Percentiles rank a stretch among this genome's conserved stretches.
These are phyloP conservation scores for Drosophila maculinotata DNA, from an alignment of 2,888 invertebrate species.

Conservation along the genomic window DNA sequence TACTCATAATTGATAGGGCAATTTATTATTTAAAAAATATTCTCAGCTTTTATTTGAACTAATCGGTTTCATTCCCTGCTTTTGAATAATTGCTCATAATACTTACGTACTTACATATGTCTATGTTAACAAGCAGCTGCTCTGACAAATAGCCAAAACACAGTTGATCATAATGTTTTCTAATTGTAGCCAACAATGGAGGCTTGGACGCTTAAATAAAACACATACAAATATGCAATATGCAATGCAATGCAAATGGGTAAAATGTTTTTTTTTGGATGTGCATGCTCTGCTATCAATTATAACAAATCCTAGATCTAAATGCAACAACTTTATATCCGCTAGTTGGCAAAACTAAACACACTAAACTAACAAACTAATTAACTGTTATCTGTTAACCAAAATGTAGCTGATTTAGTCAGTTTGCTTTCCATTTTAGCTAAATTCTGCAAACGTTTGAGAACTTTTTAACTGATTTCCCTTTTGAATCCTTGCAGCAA, in stretches of 20 bases:
- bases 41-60: too few relatives aligned
- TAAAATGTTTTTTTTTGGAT: conserved; percentile 79
- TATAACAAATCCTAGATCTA: conserved; percentile 11
- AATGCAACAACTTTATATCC: conserved; percentile 2
- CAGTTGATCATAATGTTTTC: conserved; percentile 73
- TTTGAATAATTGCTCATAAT: not conserved
- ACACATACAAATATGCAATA: conserved; percentile 72
- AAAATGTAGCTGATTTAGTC: conserved; percentile 47
- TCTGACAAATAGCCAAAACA: conserved; percentile 30
- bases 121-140: conserved; percentile 43
- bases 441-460: not conserved
- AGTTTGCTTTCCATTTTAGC: conserved; percentile 33
- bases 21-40: too few relatives aligned
- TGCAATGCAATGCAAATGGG: conserved; percentile 79
- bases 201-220: conserved; percentile 86
- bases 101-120: conserved; percentile 21
- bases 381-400: conserved; percentile 17
- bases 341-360: conserved; percentile 5
- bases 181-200: conserved; percentile 85
- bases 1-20: too few relatives aligned
- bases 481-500: conserved; percentile 68
- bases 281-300: conserved; percentile 64
- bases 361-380: conserved; percentile 26
- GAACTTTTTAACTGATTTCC: conserved; percentile 13
- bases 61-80: conserved; percentile 44